Percentiles rank a stretch among this genome's conserved stretches.
Conservation (phyloP, 2,797 vertebrate species). For the Myotis vivesi region DNA sequence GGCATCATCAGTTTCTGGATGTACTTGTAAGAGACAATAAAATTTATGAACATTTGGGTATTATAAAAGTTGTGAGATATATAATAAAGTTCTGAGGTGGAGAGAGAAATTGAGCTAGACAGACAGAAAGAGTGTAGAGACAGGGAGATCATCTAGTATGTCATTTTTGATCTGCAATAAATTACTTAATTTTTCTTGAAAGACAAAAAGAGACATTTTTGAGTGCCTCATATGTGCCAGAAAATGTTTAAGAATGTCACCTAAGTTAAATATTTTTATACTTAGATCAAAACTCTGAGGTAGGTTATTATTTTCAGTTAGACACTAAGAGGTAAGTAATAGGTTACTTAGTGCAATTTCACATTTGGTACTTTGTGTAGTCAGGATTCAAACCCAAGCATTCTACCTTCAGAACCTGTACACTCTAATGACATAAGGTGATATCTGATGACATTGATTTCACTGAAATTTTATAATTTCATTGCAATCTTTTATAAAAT, state of each 20-base stretch:
- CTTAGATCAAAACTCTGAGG: not conserved
- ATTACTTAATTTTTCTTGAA: not conserved
- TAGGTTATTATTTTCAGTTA: not conserved
- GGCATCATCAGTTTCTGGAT: not conserved
- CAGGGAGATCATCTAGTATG: not conserved
- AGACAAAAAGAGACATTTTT: not conserved
- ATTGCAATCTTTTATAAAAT: not conserved
- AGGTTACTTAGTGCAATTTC: not conserved
- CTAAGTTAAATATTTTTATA: not conserved
- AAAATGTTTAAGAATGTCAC: not conserved
- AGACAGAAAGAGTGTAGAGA: accelerated
- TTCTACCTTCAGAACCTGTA: not conserved
- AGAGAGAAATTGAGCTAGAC: not conserved
- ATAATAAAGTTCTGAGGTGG: not conserved
- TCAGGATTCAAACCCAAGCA: not conserved
- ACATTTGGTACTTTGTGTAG: not conserved
- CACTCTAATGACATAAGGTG: not conserved
- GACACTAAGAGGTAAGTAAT: not conserved
- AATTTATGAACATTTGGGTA: not conserved
- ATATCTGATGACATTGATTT: not conserved
- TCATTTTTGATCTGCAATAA: not conserved
- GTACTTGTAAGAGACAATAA: not conserved
- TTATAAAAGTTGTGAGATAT: not conserved
- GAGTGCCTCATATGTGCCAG: not conserved
- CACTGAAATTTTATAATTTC: not conserved